phyloP scores from a whole-genome alignment of 2,888 invertebrate genomes.

The Brachynemurus nebulosus region DNA sequence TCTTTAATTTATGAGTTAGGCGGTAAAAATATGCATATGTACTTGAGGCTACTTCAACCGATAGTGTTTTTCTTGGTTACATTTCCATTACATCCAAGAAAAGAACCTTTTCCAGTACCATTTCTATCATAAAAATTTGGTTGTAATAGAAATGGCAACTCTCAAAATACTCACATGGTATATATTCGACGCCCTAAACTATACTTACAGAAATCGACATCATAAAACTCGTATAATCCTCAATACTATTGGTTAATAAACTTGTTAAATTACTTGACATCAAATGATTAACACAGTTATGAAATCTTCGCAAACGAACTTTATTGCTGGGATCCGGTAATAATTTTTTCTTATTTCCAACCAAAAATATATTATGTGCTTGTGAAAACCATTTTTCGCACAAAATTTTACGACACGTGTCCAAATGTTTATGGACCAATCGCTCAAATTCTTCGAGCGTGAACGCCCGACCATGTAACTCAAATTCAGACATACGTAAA shows the following conservation, averaged over 20 bases:
- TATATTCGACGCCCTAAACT: no score
- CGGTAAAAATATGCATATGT: no score
- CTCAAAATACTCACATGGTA: no score
- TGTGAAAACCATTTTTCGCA: slow-evolving; percentile 49
- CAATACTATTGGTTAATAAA: slow-evolving; percentile 64
- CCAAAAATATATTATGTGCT: slow-evolving; percentile 45
- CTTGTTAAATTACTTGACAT: slow-evolving; percentile 83
- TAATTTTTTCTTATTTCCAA: slow-evolving; percentile 51
- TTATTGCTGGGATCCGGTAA: slow-evolving; percentile 53
- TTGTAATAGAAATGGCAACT: no score
- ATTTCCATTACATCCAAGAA: no score
- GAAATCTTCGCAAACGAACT: slow-evolving; percentile 58
- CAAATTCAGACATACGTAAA: slow-evolving; percentile 42
- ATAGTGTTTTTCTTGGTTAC: no score
- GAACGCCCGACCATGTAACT: slow-evolving; percentile 44
- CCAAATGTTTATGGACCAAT: slow-evolving; percentile 43
- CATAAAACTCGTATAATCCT: slow-evolving; percentile 63
- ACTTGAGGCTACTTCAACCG: no score
- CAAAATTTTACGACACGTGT: slow-evolving; percentile 50
- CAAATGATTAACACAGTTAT: slow-evolving; percentile 68
- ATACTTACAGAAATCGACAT: slow-evolving; percentile 55
- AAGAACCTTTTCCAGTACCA: no score
- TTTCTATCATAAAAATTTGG: no score
- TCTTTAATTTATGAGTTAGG: no score
- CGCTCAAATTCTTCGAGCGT: slow-evolving; percentile 50